phyloP scores from a whole-genome alignment of 1,140 invertebrate genomes.

The Drosophila pectinifera region DNA sequence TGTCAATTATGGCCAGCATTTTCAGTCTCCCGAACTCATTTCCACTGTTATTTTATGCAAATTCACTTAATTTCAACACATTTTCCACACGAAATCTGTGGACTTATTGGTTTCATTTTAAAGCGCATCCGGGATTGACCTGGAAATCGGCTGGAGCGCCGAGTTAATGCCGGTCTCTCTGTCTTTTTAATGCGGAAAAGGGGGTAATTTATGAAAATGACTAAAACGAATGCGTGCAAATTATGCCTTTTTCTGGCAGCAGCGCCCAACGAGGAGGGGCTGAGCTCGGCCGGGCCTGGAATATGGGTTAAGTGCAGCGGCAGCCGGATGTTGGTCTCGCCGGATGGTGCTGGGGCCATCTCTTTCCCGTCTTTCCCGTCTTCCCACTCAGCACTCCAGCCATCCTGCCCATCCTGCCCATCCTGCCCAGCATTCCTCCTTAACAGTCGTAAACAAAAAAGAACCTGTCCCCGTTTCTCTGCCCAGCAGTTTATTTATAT shows the following conservation, averaged over 20 bases:
- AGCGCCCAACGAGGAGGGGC: background rate
- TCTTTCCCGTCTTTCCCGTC: slow-evolving; percentile 10
- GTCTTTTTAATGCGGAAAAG: slow-evolving; percentile 25
- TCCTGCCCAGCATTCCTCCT: slow-evolving; percentile 44
- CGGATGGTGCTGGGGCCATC: slow-evolving; percentile 44
- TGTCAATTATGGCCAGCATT: slow-evolving; percentile 5
- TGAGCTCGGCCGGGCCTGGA: slow-evolving; percentile 24
- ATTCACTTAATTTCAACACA: slow-evolving; percentile 12
- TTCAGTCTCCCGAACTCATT: background rate
- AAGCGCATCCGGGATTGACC: slow-evolving; percentile 50
- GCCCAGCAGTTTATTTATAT: slow-evolving; percentile 33
- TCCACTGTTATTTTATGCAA: background rate
- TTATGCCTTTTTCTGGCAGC: slow-evolving; percentile 61
- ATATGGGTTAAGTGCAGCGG: slow-evolving; percentile 77
- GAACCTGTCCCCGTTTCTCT: slow-evolving; percentile 42
- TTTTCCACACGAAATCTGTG: slow-evolving; percentile 50
- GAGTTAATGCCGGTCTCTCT: slow-evolving; percentile 6
- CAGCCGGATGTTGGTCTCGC: slow-evolving; percentile 49
- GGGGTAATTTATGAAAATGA: slow-evolving; percentile 80
- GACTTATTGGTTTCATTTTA: slow-evolving; percentile 63
- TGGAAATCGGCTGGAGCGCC: slow-evolving; percentile 18
- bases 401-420: no score
- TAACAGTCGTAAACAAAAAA: slow-evolving; percentile 73
- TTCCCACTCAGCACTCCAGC: background rate
- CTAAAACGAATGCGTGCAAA: slow-evolving; percentile 81